Base-by-base conservation (phyloP, 2,888 invertebrate genomes). In the Seira musarum region DNA sequence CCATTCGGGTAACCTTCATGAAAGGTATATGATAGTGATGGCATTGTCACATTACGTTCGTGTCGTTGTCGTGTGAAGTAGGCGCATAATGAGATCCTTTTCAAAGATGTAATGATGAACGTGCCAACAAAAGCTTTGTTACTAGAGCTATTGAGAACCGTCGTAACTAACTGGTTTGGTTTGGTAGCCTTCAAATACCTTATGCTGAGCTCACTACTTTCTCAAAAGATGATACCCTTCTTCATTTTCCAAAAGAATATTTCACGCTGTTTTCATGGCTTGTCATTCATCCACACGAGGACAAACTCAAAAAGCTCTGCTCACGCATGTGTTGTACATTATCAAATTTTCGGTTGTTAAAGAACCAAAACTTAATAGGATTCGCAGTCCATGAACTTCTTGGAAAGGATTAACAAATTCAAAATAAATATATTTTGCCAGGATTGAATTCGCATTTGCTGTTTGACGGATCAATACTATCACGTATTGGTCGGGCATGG, bases 41-140 rank as follows among this genome's bases (percentile, higher is more conserved):
- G 49, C 17, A n/a, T 49, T n/a, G 49, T 49, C 49, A 49, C 49
- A 49, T 49, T 49, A 49, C 15, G 49, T 2, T 49, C n/a, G n/a
- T n/a, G n/a, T n/a, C n/a, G n/a, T n/a, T n/a, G n/a, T n/a, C 49
- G 49, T 49, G 49, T 49, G 49, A 49, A 49, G 49, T 49, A 49
- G 49, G 49, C 49, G 49, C 49, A 49, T 49, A 49, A 49, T 49
- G 49, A 49, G 49, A 49, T 49, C 49, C 30, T 49, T 49, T 49
- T 49, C 49, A 13, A 49, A 49, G 49, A 49, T 49, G 49, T 49
- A 49, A 49, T 49, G 49, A 49, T 49, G 49, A 49, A 49, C 49
- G 49, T 49, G 49, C 49, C 15, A 49, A 49, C 49, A 49, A 49
- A 49, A 49, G 49, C 49, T 49, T 49, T 49, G 15, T 49, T 49